Percentiles rank a stretch among this genome's conserved stretches.
Conservation (phyloP, 2,797 vertebrate genomes). For the Danio choprae region DNA sequence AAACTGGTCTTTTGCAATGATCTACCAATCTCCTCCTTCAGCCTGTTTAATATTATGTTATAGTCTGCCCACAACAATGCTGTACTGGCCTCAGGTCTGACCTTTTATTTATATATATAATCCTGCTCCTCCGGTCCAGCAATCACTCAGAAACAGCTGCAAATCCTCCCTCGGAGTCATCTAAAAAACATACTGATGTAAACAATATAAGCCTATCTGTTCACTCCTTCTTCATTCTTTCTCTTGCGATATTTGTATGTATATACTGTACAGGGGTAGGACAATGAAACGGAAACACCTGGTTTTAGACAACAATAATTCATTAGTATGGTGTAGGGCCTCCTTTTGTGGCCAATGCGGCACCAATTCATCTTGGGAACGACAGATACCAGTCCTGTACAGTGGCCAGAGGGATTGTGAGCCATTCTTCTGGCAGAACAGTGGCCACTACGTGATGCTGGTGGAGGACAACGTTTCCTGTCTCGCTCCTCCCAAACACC, state of each 20-base stretch:
- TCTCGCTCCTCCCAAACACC: too few species aligned
- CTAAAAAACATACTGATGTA: background rate
- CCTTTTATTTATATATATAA: slow-evolving; percentile 14
- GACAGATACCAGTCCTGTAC: too few species aligned
- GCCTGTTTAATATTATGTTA: slow-evolving; percentile 9
- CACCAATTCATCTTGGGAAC: too few species aligned
- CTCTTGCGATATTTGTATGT: background rate
- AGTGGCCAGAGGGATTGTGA: too few species aligned
- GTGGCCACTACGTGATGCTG: too few species aligned
- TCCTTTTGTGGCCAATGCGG: too few species aligned
- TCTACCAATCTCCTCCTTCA: background rate
- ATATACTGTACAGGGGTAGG: background rate
- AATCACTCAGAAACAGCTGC: background rate
- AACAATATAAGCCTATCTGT: background rate
- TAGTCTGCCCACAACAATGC: background rate
- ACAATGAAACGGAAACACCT: too few species aligned
- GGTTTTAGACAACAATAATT: too few species aligned
- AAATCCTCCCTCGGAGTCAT: slow-evolving; percentile 1
- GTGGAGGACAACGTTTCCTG: too few species aligned
- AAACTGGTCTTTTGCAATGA: background rate
- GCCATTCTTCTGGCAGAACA: too few species aligned
- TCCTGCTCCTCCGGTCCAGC: background rate
- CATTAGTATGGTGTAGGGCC: too few species aligned
- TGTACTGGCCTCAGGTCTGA: slow-evolving; percentile 3
- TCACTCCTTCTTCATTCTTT: background rate